Evolutionary conservation across 2,888 invertebrate species (phyloP).

Genomic region (Gisinianus flammeolus): DNA sequence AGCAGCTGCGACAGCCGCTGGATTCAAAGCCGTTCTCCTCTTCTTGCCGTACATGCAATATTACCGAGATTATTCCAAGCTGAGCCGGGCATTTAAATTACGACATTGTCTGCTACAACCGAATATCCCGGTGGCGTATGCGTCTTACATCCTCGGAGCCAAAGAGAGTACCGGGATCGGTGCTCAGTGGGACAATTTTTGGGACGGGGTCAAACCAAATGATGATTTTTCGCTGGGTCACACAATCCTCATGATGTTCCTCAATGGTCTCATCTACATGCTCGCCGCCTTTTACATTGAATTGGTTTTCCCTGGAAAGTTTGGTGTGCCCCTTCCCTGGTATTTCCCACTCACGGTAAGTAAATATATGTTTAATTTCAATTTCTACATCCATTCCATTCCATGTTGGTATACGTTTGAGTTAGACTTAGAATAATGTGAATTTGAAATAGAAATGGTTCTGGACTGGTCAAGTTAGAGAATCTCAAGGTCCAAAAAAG

Average conservation of each 20-base stretch:
- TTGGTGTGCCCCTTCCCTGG: slow-evolving; percentile 81
- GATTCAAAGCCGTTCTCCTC: not conserved
- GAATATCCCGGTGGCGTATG: not conserved
- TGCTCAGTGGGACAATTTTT: slow-evolving; percentile 46
- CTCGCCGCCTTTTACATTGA: no score
- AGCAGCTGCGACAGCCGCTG: not conserved
- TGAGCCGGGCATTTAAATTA: not conserved
- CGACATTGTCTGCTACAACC: not conserved
- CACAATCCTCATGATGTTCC: slow-evolving; percentile 61
- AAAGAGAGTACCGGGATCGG: slow-evolving; percentile 29
- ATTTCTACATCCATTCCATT: no score
- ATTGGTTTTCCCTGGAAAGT: slow-evolving; percentile 85
- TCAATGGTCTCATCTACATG: slow-evolving; percentile 75
- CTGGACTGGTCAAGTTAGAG: not conserved
- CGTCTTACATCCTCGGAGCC: not conserved
- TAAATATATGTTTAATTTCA: not conserved
- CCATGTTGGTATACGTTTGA: not conserved
- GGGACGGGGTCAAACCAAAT: slow-evolving; percentile 49
- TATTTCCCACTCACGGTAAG: slow-evolving; percentile 73
- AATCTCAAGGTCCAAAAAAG: not conserved
- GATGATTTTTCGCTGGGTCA: slow-evolving; percentile 35
- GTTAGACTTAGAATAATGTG: no score
- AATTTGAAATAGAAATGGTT: no score
- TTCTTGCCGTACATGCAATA: not conserved
- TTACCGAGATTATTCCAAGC: not conserved